These are phyloP conservation scores for Dioctria rufipes DNA, from an alignment of 2,888 invertebrate species.

Conservation along the genomic window DNA sequence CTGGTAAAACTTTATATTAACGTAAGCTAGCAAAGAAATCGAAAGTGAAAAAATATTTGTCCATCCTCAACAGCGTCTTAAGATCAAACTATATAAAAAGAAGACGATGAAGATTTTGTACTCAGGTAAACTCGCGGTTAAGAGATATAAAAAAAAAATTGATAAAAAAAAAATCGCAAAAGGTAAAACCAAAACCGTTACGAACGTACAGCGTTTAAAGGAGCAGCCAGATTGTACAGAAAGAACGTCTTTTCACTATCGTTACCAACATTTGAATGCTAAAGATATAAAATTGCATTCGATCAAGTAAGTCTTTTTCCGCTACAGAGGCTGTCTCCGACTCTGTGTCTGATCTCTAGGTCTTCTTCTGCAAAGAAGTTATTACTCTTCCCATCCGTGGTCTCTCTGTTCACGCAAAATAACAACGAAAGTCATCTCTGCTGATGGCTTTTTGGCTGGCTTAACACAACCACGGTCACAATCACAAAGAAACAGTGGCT, in stretches of 20 bases:
- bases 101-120: slow-evolving; percentile 42
- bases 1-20: slow-evolving; percentile 39
- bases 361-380: slow-evolving; percentile 50
- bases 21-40: slow-evolving; percentile 48
- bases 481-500: background rate
- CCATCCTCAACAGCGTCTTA: slow-evolving; percentile 46
- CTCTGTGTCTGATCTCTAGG: slow-evolving; percentile 17
- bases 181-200: slow-evolving; percentile 20
- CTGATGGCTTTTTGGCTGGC: slow-evolving; percentile 8
- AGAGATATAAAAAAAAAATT: slow-evolving; percentile 16
- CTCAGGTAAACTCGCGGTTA: slow-evolving; percentile 15
- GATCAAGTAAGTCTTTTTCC: slow-evolving; percentile 62
- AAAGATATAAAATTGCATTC: slow-evolving; percentile 69
- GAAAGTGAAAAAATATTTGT: slow-evolving; percentile 53
- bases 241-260: slow-evolving; percentile 71
- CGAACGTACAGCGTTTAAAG: slow-evolving; percentile 28
- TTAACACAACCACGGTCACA: background rate
- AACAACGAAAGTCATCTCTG: slow-evolving; percentile 33
- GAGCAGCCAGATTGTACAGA: slow-evolving; percentile 51
- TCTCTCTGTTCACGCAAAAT: slow-evolving; percentile 25
- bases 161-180: slow-evolving; percentile 20
- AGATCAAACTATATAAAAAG: slow-evolving; percentile 35
- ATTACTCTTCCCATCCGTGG: slow-evolving; percentile 45
- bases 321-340: background rate
- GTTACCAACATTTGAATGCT: slow-evolving; percentile 72